phyloP scores from a whole-genome alignment of 1,140 invertebrate species.

The Meloidogyne hapla region DNA sequence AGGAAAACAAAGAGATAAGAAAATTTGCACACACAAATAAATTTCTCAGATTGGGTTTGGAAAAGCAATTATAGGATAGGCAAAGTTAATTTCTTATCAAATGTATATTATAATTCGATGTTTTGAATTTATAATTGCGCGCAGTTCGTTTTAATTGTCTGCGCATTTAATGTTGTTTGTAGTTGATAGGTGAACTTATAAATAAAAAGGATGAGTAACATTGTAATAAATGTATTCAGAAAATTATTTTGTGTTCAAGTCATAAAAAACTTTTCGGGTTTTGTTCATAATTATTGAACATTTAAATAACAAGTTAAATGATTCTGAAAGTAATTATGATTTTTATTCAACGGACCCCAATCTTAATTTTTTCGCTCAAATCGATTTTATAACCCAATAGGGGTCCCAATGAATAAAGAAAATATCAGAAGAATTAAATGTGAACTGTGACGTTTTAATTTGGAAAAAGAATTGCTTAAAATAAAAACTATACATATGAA shows the following conservation, averaged over 20 bases:
- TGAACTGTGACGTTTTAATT: neutral
- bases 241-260: no score
- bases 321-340: neutral
- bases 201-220: no score
- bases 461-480: neutral
- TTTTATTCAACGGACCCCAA: neutral
- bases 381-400: neutral
- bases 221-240: neutral
- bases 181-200: no score
- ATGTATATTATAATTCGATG: neutral
- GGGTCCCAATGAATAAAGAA: neutral
- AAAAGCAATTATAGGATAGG: neutral
- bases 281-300: neutral
- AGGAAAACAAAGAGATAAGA: neutral
- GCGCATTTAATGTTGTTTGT: no score
- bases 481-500: conserved; percentile 1
- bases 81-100: neutral
- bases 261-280: no score
- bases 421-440: neutral
- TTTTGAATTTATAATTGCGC: neutral
- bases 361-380: neutral
- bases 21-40: neutral
- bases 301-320: neutral
- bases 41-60: neutral
- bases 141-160: neutral